A percentile compares a stretch with the other conserved stretches of the same genome.
Conservation (phyloP, 2,888 invertebrate species). For the Mythimna pallens region DNA sequence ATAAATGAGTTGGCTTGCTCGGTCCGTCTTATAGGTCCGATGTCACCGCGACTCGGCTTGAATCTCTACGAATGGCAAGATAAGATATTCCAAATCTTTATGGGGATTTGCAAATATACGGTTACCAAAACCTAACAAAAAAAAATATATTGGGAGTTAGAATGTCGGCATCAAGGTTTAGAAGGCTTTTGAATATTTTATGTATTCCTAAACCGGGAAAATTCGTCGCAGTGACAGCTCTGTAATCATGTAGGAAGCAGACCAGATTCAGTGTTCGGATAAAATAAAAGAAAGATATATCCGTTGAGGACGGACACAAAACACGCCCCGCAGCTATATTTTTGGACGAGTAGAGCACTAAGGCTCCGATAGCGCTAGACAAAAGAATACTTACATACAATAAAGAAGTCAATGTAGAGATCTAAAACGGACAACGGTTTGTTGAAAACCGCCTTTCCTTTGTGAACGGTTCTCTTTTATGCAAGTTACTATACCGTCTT, state of each 20-base stretch:
- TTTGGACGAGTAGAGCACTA: conserved; percentile 41
- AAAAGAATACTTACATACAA: conserved; percentile 63
- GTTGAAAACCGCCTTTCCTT: conserved; percentile 63
- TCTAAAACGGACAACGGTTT: conserved; percentile 66
- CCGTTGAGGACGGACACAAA: conserved; percentile 33
- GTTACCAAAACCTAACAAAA: background rate
- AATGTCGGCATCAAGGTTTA: conserved; percentile 8
- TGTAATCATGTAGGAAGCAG: conserved; percentile 31
- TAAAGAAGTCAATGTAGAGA: conserved; percentile 67
- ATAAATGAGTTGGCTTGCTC: conserved; percentile 44
- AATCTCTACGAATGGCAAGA: conserved; percentile 12
- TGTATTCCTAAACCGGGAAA: conserved; percentile 13
- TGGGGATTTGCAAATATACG: background rate
- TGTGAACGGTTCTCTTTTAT: conserved; percentile 67
- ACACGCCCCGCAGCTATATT: conserved; percentile 55
- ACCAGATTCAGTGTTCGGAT: conserved; percentile 32
- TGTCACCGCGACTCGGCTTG: conserved; percentile 15
- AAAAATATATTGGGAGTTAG: background rate
- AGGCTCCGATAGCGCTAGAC: conserved; percentile 47
- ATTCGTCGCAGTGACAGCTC: conserved; percentile 24
- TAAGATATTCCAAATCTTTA: conserved; percentile 9
- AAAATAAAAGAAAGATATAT: conserved; percentile 47
- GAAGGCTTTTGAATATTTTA: conserved; percentile 33
- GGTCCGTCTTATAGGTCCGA: conserved; percentile 22
- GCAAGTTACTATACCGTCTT: conserved; percentile 63